Base-by-base conservation (phyloP, 1,140 invertebrate genomes). In the Pinna nobilis region DNA sequence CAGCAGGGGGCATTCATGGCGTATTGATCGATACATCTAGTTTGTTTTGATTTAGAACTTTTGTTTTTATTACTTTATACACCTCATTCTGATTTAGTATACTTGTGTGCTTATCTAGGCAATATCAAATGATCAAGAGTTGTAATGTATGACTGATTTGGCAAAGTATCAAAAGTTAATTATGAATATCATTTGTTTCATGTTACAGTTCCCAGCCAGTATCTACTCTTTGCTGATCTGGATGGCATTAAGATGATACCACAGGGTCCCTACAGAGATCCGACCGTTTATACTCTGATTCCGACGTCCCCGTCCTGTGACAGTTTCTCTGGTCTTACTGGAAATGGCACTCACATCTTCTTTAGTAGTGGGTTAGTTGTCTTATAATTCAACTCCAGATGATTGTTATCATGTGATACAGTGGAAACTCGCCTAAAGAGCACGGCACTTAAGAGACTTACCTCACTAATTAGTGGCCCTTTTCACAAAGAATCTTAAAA, bases 231-330 rank as follows among this genome's bases (percentile, higher is more conserved):
- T 39, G 59, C 59, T 25, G 59, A 63, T 23, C 39, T 63, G 7
- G 59, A 63, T 37, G 59, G 59, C 6, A 63, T 63, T 13, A 59
- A 59, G 37, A 44, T 63, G 59, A 37, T 63, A 20, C 7, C 59
- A 2, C 59, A 41, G 15, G 59, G 35, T 20, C 15, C 5, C 18
- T 41, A n/a, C 15, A 23, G 37, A 2, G 59, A 63, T 23, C 15
- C 28, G 23, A 33, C 39, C 18, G 39, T 44, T 15, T 63, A 63
- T 18, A 63, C 35, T 37, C 39, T 63, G 7, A 41, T 41, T 9
- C 25, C 33, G 15, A 25, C 59, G 18, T 35, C 18, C 15, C 15
- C 30, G 2, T 20, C n/a, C 30, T 59, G 55, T 59, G 37, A 7
- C 55, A 30, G 37, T 59, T 59, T 59, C 30, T 59, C 33, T 35